Percentiles rank a stretch among this genome's conserved stretches.
Evolutionary conservation across 2,888 invertebrate species (phyloP).

Genomic region (Fragum fragum): DNA sequence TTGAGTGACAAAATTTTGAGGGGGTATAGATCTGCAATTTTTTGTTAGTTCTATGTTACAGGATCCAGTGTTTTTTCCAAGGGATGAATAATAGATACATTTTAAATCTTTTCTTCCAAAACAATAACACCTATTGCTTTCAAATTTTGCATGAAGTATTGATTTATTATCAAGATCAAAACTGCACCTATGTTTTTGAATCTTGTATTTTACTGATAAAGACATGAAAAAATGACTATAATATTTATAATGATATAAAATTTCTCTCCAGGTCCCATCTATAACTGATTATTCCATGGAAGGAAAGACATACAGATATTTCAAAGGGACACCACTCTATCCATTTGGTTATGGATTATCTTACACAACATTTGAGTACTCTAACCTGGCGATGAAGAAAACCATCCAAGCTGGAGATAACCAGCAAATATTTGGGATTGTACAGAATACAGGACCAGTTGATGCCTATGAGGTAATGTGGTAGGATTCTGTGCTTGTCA

Average conservation of each 20-base stretch:
- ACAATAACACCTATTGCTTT: too few species aligned
- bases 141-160: too few species aligned
- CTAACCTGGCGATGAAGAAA: conserved; percentile 40
- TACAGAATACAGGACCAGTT: conserved; percentile 77
- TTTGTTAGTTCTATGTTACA: too few species aligned
- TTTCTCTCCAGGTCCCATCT: conserved; percentile 65
- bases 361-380: conserved; percentile 72
- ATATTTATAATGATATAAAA: neutral
- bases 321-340: conserved; percentile 73
- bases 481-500: neutral
- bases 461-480: conserved; percentile 82
- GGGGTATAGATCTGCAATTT: too few species aligned
- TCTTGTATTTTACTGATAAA: too few species aligned
- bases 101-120: too few species aligned
- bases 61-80: too few species aligned
- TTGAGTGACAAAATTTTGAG: too few species aligned
- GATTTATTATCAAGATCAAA: too few species aligned
- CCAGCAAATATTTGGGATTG: conserved; percentile 69
- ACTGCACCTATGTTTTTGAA: too few species aligned
- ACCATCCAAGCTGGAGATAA: conserved; percentile 69
- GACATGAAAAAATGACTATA: neutral
- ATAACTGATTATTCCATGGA: conserved; percentile 79
- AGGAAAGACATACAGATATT: conserved; percentile 83
- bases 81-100: too few species aligned
- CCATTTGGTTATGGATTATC: conserved; percentile 81